These are phyloP conservation scores for Odontophorus gujanensis DNA, from an alignment of 2,113 vertebrate genomes.

Conservation along the genomic window DNA sequence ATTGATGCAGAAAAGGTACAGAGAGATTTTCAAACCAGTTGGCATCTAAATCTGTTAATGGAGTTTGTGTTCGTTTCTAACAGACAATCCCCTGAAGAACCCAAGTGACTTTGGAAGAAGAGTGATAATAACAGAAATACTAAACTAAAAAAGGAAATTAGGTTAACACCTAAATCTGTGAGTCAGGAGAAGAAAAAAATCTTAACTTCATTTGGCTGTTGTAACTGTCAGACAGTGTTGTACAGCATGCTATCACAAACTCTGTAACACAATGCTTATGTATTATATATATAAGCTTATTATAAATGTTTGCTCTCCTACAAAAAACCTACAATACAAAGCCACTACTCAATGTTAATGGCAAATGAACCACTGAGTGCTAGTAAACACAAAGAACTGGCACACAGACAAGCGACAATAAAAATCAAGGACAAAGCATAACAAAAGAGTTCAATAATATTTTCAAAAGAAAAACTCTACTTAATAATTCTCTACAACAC, in stretches of 20 bases:
- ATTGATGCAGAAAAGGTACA: neutral
- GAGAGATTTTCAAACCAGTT: neutral
- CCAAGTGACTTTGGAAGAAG: neutral
- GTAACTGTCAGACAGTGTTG: neutral
- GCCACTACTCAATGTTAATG: neutral
- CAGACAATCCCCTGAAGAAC: neutral
- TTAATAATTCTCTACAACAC: neutral
- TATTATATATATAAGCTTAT: too few relatives aligned
- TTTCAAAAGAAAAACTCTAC: neutral
- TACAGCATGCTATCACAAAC: neutral
- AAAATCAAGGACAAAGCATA: neutral
- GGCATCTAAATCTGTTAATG: neutral
- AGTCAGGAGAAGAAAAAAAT: neutral
- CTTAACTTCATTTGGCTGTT: neutral
- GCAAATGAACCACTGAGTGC: neutral
- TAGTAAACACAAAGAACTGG: neutral
- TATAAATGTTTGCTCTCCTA: neutral
- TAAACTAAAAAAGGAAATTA: conserved; percentile 1
- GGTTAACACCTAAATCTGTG: neutral
- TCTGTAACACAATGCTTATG: neutral
- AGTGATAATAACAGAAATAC: neutral
- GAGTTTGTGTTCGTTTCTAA: neutral
- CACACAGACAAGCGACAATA: neutral
- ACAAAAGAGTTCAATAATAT: neutral
- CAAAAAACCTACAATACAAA: neutral